Evolutionary conservation across 2,113 vertebrate genomes (phyloP), one percentile per base, ranked within the genome.

Genomic region (Speoplatyrhinus poulsoni): DNA sequence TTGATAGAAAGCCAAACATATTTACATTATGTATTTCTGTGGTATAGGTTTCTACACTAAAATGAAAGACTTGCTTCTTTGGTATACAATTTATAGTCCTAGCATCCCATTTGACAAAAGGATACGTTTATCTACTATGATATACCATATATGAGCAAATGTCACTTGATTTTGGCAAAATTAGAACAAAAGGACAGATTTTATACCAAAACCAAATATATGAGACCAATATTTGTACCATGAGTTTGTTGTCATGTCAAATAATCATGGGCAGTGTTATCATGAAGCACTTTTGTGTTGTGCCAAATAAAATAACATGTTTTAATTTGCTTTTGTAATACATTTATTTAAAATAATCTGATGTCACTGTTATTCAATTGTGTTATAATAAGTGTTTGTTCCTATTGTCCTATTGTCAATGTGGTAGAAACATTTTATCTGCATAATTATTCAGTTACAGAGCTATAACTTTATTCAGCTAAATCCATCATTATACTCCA

Each of bases 261-360:
- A 84, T 64, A 70, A 69, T 80, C 78, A 75, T 77, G 73, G 79
- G 61, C 82, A 90, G 85, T 90, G 85, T 91, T 90, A 79, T 88
- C 50, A 70, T 85, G 17, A 91, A 91, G 90, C 90, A 91, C 91
- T 91, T 92, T 91, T 89, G 81, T 92, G 82, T 89, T 79, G 87
- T 92, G 90, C 88, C 87, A 90, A 93, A 92, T 88, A 89, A 91
- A 89, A 71, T 65, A 68, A 82, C 33, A 68, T 85, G 75, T 88
- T 82, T 77, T 74, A 69, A 85, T 76, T 70, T 82, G 10, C 46
- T 66, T 71, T 10, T 60, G 32, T 69, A 19, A 56, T 59, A 56
- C 52, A 48, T 78, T 75, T 73, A 4, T 65, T 73, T 48, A 32
- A 26, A 26, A 67, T 55, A 2, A 13, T 3, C 36, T 13, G 55